Evolutionary conservation across 2,113 vertebrate genomes (phyloP), one percentile per base, ranked within the genome.

Genomic region (Tenebrosternarchus preto): DNA sequence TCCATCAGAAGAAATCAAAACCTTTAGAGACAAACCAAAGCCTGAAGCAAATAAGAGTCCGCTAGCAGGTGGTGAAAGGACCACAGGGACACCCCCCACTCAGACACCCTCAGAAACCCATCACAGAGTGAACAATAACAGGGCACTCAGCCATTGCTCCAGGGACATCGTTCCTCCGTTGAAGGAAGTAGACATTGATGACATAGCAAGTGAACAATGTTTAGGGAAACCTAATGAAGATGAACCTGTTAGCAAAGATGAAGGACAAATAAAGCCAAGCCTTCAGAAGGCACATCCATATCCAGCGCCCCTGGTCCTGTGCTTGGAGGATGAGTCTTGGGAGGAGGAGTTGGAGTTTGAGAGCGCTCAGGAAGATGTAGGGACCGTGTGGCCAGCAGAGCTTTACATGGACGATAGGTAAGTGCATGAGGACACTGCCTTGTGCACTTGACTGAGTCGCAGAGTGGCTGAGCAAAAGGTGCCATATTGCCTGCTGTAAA

Each of bases 371-470:
- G 92, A 93, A 74, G 92, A 92, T 39, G 74, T 92, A 0, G 92
- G 91, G 75, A 91, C 92, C 25, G 81, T 92, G 79, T 92, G 92
- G 93, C 78, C 88, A 74, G 86, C 89, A 39, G 91, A 91, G 83
- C 88, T 93, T 60, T 93, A 92, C 86, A 90, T 92, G 92, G 91
- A 89, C 11, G 83, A 85, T 78, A 88, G 73, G 82, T 74, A 67
- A 74, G 84, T 73, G 69, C 50, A 68, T 56, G 56, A 53, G 74
- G 66, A 31, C 29, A 53, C 5, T 25, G 36, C 33, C 46, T 55
- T 25, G 50, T 39, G 36, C 57, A 16, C 17, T 57, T 29, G 11
- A 15, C 15, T 12, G 43, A 15, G 2, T 50, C 43, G 1, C 43
- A 36, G 33, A 2, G 43, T 46, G 43, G 43, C 8, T 46, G 43